phyloP scores from a whole-genome alignment of 2,888 invertebrate genomes.

The Andrena camellia region DNA sequence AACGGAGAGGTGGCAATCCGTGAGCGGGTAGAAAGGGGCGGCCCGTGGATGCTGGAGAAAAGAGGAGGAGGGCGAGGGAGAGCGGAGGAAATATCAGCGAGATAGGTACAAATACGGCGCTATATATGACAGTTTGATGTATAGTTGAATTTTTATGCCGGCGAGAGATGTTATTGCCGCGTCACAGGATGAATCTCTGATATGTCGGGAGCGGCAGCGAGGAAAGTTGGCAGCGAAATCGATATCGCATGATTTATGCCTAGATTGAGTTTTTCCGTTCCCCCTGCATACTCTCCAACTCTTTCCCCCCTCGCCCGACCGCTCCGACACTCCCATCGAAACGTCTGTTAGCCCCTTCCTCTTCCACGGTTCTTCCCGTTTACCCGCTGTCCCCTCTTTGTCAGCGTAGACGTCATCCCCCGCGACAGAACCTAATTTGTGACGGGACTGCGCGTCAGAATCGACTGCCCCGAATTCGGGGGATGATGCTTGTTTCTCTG shows the following conservation, averaged over 20 bases:
- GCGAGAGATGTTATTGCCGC: constrained; percentile 79
- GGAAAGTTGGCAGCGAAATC: constrained; percentile 74
- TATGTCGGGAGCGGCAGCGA: constrained; percentile 69
- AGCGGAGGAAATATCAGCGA: constrained; percentile 76
- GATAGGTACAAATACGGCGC: constrained; percentile 78
- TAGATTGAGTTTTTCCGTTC: constrained; percentile 74
- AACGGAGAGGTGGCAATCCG: background rate
- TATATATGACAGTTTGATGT: constrained; percentile 81
- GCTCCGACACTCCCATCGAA: background rate
- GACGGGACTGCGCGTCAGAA: constrained; percentile 39
- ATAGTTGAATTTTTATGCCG: constrained; percentile 81
- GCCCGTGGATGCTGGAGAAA: constrained; percentile 14
- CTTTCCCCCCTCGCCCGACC: background rate
- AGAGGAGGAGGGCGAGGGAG: background rate
- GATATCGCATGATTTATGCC: constrained; percentile 74
- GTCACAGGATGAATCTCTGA: constrained; percentile 80
- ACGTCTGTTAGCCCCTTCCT: constrained; percentile 35
- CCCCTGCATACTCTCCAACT: constrained; percentile 36
- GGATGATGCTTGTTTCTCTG: constrained; percentile 21
- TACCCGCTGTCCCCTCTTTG: constrained; percentile 22
- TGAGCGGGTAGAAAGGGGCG: background rate
- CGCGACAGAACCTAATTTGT: constrained; percentile 47
- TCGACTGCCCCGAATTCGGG: constrained; percentile 31
- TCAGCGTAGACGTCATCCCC: constrained; percentile 20
- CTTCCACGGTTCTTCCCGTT: background rate